Evolutionary conservation across 2,888 invertebrate genomes (phyloP), one percentile per base, ranked within the genome.

Genomic region (Chalcis sispes): DNA sequence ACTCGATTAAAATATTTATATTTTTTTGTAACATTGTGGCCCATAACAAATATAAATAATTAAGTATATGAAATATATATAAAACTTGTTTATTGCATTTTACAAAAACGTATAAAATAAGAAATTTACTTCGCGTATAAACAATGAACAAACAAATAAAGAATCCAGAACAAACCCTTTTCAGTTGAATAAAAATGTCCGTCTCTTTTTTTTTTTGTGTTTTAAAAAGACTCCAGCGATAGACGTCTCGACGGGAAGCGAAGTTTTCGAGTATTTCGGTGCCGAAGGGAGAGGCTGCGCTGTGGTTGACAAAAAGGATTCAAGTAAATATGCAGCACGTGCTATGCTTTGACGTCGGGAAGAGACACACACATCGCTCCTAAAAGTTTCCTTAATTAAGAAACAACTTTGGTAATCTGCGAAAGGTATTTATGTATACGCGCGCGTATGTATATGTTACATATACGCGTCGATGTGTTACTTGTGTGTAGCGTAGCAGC

Each of bases 371-470:
- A 66, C 36, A 50, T 65, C n/a, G 58, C 40, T 20, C 59, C 36
- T 40, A 32, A 75, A 70, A 70, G 27, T 70, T 70, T 65, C 29
- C 65, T 65, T 75, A 75, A 71, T 75, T 75, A 71, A 70, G 56
- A 70, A 56, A 25, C 64, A 58, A 75, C 70, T 70, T 75, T 75
- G 52, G 61, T 46, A 69, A 75, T 75, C 69, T 62, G 54, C 29
- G 59, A 67, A 62, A 25, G 32, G 25, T 25, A 25, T 50, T 23
- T n/a, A 32, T 13, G 32, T 23, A 46, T 18, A 13, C 42, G 27
- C 32, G 15, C 15, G 8, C 23, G 2, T 25, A 25, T 13, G 13
- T n/a, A 10, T 13, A 20, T n/a, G n/a, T n/a, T 25, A 25, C 42
- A 13, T 42, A 42, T 42, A 42, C 42, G 15, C 15, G 15, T 15